Base-by-base conservation (phyloP, 1,140 invertebrate genomes). In the Atta colombica region DNA sequence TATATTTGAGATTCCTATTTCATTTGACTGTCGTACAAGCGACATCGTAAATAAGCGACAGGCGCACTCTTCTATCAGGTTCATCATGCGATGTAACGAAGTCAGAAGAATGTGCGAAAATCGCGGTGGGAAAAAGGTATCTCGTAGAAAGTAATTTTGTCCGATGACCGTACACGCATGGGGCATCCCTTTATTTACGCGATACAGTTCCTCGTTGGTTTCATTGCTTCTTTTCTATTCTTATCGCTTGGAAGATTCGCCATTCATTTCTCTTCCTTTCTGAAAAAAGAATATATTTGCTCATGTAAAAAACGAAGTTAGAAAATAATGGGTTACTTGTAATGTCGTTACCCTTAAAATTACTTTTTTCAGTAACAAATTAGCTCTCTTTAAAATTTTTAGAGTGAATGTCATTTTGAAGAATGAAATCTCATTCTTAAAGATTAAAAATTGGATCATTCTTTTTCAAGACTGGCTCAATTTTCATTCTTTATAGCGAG, bases 1-100 rank as follows among this genome's bases (percentile, higher is more conserved):
- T 58, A 0, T 35, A 60, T 25, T 69, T 74, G 68, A 14, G 61
- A 74, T 72, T 82, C 25, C 78, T 60, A 31, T 63, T 84, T 75
- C 69, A 58, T 84, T 84, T 61, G 35, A 31, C 61, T 53, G 66
- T 82, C 68, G 25, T 69, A 65, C 75, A 49, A 18, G 58, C 39
- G 49, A 65, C 45, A 78, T 65, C 45, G 60, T 78, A 35, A 68
- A 35, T 18, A 69, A 66, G 58, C 31, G 3, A 72, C 18, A 39
- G 14, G 21, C 3, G 55, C 25, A 21, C 18, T 28, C 28, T 58
- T 10, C 63, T n/a, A 16, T 61, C 35, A 7, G 14, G 7, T 21
- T 8, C 25, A 12, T 53, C 14, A 39, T 31, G 55, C 63, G 69
- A 61, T 18, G 51, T 71, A 58, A 81, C 35, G 10, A 72, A 72